Evolutionary conservation across 2,113 vertebrate species (phyloP).

Genomic region (Psammodynastes pulverulentus): DNA sequence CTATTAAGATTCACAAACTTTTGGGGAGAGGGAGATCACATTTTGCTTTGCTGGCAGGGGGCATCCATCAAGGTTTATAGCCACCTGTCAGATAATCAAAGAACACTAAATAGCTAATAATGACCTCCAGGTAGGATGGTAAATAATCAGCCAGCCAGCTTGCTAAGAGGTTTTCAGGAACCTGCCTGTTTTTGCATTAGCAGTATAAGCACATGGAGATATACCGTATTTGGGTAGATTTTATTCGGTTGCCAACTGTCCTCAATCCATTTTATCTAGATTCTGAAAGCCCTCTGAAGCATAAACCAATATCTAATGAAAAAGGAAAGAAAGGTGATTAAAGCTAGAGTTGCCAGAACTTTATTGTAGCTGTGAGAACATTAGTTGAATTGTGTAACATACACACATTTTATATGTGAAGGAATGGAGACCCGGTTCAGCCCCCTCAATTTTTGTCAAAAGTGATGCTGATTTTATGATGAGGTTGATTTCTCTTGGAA

Average conservation of each 20-base stretch:
- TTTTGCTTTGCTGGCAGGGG: slow-evolving; percentile 46
- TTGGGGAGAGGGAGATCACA: slow-evolving; percentile 34
- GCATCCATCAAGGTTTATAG: slow-evolving; percentile 54
- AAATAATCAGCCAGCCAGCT: slow-evolving; percentile 4
- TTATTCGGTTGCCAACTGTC: not conserved
- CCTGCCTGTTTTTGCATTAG: not conserved
- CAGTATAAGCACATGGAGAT: accelerated
- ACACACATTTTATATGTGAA: not conserved
- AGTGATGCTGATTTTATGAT: not conserved
- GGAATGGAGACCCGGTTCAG: too few relatives aligned
- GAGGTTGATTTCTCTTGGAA: not conserved
- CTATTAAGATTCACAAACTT: slow-evolving; percentile 52
- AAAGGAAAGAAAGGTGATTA: not conserved
- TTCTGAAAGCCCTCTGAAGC: not conserved
- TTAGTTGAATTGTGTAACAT: not conserved
- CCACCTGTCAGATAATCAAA: slow-evolving; percentile 57
- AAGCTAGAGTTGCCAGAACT: not conserved
- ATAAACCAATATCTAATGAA: not conserved
- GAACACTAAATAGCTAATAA: slow-evolving; percentile 51
- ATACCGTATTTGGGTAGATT: not conserved
- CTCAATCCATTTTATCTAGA: not conserved
- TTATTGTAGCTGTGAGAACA: not conserved
- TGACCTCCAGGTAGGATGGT: slow-evolving; percentile 27
- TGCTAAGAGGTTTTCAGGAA: slow-evolving; percentile 6
- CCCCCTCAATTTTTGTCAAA: not conserved